phyloP scores from a whole-genome alignment of 1,140 invertebrate species.

The Temnothorax curvispinosus region DNA sequence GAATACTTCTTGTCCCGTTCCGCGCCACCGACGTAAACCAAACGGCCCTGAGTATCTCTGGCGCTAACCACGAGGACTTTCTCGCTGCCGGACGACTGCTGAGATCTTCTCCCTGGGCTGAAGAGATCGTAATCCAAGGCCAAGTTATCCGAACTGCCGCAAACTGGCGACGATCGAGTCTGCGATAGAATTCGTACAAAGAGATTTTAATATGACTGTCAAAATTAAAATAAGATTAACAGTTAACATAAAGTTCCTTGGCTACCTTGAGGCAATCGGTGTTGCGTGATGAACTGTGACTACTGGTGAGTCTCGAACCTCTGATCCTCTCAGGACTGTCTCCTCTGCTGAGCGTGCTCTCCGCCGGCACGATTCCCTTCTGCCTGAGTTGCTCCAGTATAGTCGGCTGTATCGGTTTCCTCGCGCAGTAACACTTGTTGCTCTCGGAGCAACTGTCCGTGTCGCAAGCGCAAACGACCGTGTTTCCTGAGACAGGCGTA shows the following conservation, averaged over 20 bases:
- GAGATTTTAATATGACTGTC: background rate
- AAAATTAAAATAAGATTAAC: background rate
- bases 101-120: slow-evolving; percentile 83
- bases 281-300: slow-evolving; percentile 85
- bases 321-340: slow-evolving; percentile 77
- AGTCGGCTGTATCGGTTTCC: slow-evolving; percentile 81
- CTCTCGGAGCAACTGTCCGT: slow-evolving; percentile 94
- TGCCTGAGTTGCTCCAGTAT: slow-evolving; percentile 86
- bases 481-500: slow-evolving; percentile 69
- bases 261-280: slow-evolving; percentile 86
- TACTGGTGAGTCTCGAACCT: slow-evolving; percentile 66
- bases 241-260: background rate
- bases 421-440: slow-evolving; percentile 94
- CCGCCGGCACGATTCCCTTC: slow-evolving; percentile 86
- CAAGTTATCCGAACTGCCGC: slow-evolving; percentile 87
- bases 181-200: slow-evolving; percentile 50
- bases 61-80: slow-evolving; percentile 87
- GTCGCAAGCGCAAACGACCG: slow-evolving; percentile 89
- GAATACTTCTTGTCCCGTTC: slow-evolving; percentile 81
- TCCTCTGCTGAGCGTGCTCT: slow-evolving; percentile 83
- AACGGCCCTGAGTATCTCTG: slow-evolving; percentile 85
- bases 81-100: slow-evolving; percentile 81
- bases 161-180: slow-evolving; percentile 75
- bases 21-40: slow-evolving; percentile 86
- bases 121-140: slow-evolving; percentile 91